Evolutionary conservation across 2,113 vertebrate genomes (phyloP), one percentile per base, ranked within the genome.

Genomic region (Heterotilapia buettikoferi): DNA sequence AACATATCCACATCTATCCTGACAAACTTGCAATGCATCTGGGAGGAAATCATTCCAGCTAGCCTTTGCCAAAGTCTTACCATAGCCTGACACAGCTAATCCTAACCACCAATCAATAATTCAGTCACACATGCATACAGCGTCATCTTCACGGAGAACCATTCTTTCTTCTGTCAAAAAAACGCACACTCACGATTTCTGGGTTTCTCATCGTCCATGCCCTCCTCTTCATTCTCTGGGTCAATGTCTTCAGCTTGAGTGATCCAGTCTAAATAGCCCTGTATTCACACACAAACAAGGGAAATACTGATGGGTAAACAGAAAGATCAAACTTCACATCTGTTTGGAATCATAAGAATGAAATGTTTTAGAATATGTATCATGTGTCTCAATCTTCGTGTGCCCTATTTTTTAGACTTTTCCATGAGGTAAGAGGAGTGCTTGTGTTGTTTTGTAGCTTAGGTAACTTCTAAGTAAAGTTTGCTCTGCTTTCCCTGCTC

Each of bases 211-310:
- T 99, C 99, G 5, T 99, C 98, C 94, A 99, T 93, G 88, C 98
- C 98, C 91, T 99, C 98, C 13, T 99, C 99, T 92, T 99, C 99
- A 11, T 99, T 99, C 95, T 99, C 99, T 1, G 99, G 99, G 93
- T 99, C 99, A 4, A 99, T 99, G 90, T 99, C 99, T 94, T 99
- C 99, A 9, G 99, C 99, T 96, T 99, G 98, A 45, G 98, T 99
- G 96, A 99, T 99, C 99, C 99, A 99, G 96, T 99, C 99, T 90
- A 99, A 95, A 94, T 99, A 99, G 83, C 99, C 99, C 94, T 95
- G 5, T 9, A 63, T 33, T 78, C 16, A 83, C 40, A 87, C 38
- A 88, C 6, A 86, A 19, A 85, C 9, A 68, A 31, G 7, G 7
- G 16, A 47, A 78, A 86, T 13, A 79, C 6, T 53, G 54, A 73